Base-by-base conservation (phyloP, 2,888 invertebrate species). In the Synanthedon myopaeformis region DNA sequence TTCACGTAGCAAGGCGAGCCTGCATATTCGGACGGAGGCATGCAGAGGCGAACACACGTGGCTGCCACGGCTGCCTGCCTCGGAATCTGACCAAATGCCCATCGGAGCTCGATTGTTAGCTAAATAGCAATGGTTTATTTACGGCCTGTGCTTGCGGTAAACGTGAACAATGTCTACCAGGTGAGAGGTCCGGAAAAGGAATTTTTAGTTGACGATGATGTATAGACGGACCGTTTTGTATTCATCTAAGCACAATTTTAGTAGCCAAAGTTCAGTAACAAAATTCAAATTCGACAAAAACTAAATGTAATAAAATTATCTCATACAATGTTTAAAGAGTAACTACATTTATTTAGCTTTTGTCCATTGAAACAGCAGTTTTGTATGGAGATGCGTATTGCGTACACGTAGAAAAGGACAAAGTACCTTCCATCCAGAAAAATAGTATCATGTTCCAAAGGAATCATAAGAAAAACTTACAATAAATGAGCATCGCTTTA, bases 31-130 rank as follows among this genome's bases (percentile, higher is more conserved):
- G 71, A 63, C 62, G 52, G 70, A 77, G 83, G 86, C 84, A 85
- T 82, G 83, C 71, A 61, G 65, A 76, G 74, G 76, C 76, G 70
- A 76, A 72, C 86, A 85, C 85, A 86, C 83, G 83, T 82, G 84
- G 80, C 85, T 78, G 69, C 80, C 77, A 70, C 73, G 79, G 70
- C 82, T 76, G 76, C 81, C 65, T 73, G 69, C 75, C 69, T 67
- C 70, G 86, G 86, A 87, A 87, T 87, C 85, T 82, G 75, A 83
- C 84, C 86, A 79, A 85, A 86, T 86, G 86, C 83, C 82, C 84
- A 83, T 78, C 79, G 81, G 65, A 71, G 72, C 78, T 72, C 82
- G 77, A 81, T 79, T 82, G 83, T 77, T 79, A 72, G 76, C 76
- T 78, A 76, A 84, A 85, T 84, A 79, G 73, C 82, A 72, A 76